Conservation (phyloP, 2,888 invertebrate species). For the Parnassius glacialis region DNA sequence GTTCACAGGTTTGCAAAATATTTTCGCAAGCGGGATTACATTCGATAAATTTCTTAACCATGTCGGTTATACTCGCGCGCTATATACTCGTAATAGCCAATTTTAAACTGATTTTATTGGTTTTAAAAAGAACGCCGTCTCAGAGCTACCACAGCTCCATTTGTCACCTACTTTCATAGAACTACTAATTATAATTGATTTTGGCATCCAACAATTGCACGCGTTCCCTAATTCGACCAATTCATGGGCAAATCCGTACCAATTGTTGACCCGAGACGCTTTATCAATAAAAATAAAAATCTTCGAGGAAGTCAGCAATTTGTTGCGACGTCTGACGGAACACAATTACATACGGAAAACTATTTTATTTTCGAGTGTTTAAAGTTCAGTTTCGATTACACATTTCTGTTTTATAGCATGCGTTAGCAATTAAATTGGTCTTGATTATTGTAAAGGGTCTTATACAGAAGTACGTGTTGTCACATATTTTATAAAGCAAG, state of each 20-base stretch:
- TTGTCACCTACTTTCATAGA: conserved; percentile 1
- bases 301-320: conserved; percentile 75
- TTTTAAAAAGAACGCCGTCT: not conserved
- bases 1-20: too few relatives aligned
- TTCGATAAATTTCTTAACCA: too few relatives aligned
- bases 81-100: not conserved
- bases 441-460: conserved; percentile 19
- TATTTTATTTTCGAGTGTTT: conserved; percentile 11
- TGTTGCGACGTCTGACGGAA: conserved; percentile 48
- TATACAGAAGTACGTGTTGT: conserved; percentile 15
- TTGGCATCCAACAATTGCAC: conserved; percentile 23
- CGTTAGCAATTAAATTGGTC: conserved; percentile 26
- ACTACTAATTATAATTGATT: conserved; percentile 3
- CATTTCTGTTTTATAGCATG: not conserved
- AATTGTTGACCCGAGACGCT: conserved; percentile 67
- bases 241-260: conserved; percentile 70
- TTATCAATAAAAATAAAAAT: conserved; percentile 79
- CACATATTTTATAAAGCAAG: conserved; percentile 2
- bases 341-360: conserved; percentile 24
- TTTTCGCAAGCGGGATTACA: too few relatives aligned
- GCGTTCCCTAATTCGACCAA: conserved; percentile 32
- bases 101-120: too few relatives aligned
- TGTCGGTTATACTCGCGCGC: too few relatives aligned
- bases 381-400: conserved; percentile 17
- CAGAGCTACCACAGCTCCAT: not conserved